A percentile compares a stretch with the other conserved stretches of the same genome.
phyloP scores from a whole-genome alignment of 1,140 invertebrate species.

The Apis laboriosa region DNA sequence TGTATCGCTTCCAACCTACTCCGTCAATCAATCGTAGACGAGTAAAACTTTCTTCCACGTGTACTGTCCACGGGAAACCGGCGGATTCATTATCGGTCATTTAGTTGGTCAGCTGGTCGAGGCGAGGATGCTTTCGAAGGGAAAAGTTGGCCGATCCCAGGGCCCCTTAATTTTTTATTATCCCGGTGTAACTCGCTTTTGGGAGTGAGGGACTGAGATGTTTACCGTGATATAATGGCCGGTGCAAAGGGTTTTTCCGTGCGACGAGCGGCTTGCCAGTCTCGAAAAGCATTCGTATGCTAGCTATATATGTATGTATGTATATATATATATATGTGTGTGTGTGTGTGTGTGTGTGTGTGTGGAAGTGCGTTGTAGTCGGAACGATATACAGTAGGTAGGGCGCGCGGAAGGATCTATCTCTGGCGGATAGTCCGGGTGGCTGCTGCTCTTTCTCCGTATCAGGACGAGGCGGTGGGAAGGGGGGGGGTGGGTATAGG shows the following conservation, averaged over 20 bases:
- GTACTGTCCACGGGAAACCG: not conserved
- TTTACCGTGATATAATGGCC: conserved; percentile 52
- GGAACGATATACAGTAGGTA: conserved; percentile 48
- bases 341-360: not conserved
- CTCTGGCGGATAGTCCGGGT: conserved; percentile 63
- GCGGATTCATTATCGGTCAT: conserved; percentile 33
- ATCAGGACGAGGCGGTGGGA: conserved; percentile 42
- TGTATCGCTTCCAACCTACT: not conserved
- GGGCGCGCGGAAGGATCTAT: conserved; percentile 57
- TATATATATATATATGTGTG: too few relatives aligned
- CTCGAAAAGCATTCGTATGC: not conserved
- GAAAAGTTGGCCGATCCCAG: not conserved
- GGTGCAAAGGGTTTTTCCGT: conserved; percentile 42
- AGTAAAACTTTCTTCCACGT: not conserved
- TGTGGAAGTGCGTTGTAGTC: not conserved
- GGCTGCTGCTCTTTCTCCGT: conserved; percentile 64
- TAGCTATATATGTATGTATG: not conserved
- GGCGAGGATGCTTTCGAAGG: not conserved
- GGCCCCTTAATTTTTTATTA: conserved; percentile 53
- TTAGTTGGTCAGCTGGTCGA: conserved; percentile 26
- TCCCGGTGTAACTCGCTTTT: conserved; percentile 1
- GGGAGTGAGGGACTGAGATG: conserved; percentile 20
- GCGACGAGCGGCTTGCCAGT: not conserved
- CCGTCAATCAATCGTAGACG: not conserved
- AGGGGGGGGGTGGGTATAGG: not conserved